phyloP scores from a whole-genome alignment of 1,140 invertebrate species.

The Anadara kagoshimensis region DNA sequence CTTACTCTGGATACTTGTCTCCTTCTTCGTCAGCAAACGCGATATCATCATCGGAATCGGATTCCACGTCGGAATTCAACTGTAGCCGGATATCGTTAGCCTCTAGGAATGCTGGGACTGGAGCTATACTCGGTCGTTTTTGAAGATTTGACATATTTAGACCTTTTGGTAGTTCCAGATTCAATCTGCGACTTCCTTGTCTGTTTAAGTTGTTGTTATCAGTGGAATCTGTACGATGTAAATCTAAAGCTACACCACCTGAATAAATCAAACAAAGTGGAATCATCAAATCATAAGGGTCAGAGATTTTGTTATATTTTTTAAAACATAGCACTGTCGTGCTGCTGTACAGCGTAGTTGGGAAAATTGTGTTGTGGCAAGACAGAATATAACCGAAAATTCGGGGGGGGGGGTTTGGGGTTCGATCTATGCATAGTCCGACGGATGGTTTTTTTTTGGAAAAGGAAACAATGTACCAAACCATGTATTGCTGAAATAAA shows the following conservation, averaged over 20 bases:
- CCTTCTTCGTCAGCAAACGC: constrained; percentile 37
- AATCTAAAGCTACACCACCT: constrained; percentile 68
- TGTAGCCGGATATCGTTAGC: constrained; percentile 61
- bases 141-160: constrained; percentile 61
- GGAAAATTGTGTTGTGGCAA: too few relatives aligned
- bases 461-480: too few relatives aligned
- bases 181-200: constrained; percentile 11
- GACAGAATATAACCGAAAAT: too few relatives aligned
- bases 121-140: constrained; percentile 73
- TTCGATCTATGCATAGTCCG: too few relatives aligned
- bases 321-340: background rate
- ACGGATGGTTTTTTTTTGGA: too few relatives aligned
- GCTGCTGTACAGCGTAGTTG: too few relatives aligned
- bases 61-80: constrained; percentile 24
- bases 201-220: too few relatives aligned
- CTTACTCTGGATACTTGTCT: constrained; percentile 48
- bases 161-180: constrained; percentile 62
- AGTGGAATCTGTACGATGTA: constrained; percentile 59
- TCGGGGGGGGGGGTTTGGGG: too few relatives aligned
- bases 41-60: constrained; percentile 44
- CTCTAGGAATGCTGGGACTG: constrained; percentile 74
- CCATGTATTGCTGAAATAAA: too few relatives aligned
- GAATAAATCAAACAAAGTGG: constrained; percentile 10
- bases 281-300: background rate
- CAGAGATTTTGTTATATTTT: background rate